Evolutionary conservation across 1,140 invertebrate species (phyloP), one percentile per base, ranked within the genome.

Genomic region (Penaeus indicus): DNA sequence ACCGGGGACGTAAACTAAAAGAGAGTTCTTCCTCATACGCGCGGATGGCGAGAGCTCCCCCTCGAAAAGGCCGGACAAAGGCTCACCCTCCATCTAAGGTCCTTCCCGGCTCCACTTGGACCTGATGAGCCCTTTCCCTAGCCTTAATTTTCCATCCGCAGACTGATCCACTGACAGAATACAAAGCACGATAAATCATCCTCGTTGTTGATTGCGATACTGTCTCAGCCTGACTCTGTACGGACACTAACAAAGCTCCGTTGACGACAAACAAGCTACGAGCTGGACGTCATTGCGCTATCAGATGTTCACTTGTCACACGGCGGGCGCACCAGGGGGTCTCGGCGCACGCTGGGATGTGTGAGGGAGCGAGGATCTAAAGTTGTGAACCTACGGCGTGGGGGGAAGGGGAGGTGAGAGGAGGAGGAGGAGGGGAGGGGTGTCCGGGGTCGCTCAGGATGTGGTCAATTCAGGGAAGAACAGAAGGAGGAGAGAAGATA

Each of bases 281-380:
- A 82, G 79, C n/a, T n/a, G 19, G 75, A 54, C 85, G 85, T 87
- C 85, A 87, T 82, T 82, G 38, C 54, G 78, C 79, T 87, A 87
- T 87, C 85, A 32, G 85, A 87, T 87, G 77, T 62, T 82, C 85
- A 80, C 85, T 87, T 87, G 85, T 87, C 85, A 87, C 85, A 82
- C 32, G 85, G 16, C 85, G 63, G 69, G 42, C 85, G 10, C 79
- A 64, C 32, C 79, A 61, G 85, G 85, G 85, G 78, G 85, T 78
- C 47, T 22, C 32, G 42, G 32, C 77, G 63, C 84, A 85, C 84
- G 84, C 84, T 60, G 84, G 67, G 84, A 75, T 85, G 84, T 85
- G 84, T 85, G 67, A 85, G 84, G 84, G 84, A 86, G 84, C 60
- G 72, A 25, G 72, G 83, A 78, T 79, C 75, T 86, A 79, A 86